Evolutionary conservation across 2,797 vertebrate genomes (phyloP).

Genomic region (Spondyliosoma cantharus): DNA sequence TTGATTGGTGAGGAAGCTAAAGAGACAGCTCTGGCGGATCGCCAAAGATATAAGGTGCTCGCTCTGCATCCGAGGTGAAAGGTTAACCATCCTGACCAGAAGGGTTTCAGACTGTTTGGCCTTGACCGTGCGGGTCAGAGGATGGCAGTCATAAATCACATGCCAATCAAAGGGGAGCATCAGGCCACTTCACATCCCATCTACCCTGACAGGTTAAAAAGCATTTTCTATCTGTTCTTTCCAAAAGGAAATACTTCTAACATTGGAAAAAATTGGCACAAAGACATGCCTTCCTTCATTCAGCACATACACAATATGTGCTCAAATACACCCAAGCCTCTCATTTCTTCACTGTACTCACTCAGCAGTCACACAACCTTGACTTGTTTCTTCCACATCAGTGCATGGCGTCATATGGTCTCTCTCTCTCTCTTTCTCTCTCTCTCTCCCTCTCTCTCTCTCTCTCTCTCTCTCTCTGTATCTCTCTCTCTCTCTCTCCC

Average conservation of each 20-base stretch:
- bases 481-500: constrained; percentile 3
- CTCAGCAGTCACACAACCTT: constrained; percentile 66
- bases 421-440: constrained; percentile 1
- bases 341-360: constrained; percentile 45
- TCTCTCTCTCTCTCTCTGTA: background rate
- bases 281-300: background rate
- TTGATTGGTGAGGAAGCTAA: constrained; percentile 67
- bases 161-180: constrained; percentile 56
- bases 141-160: constrained; percentile 69
- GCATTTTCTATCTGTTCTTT: constrained; percentile 38
- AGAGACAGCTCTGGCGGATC: constrained; percentile 53
- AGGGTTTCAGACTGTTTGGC: constrained; percentile 67
- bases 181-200: constrained; percentile 53
- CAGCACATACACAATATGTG: constrained; percentile 8
- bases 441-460: constrained; percentile 7
- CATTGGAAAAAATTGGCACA: constrained; percentile 8
- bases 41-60: constrained; percentile 54
- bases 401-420: constrained; percentile 53
- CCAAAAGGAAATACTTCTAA: constrained; percentile 35
- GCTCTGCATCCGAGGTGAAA: constrained; percentile 57
- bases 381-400: constrained; percentile 69
- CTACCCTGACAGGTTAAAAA: constrained; percentile 53
- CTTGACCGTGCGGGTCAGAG: constrained; percentile 69
- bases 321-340: constrained; percentile 39
- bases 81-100: constrained; percentile 71